A percentile compares a stretch with the other conserved stretches of the same genome.
Evolutionary conservation across 2,113 vertebrate genomes (phyloP).

Genomic region (Pimephales promelas): DNA sequence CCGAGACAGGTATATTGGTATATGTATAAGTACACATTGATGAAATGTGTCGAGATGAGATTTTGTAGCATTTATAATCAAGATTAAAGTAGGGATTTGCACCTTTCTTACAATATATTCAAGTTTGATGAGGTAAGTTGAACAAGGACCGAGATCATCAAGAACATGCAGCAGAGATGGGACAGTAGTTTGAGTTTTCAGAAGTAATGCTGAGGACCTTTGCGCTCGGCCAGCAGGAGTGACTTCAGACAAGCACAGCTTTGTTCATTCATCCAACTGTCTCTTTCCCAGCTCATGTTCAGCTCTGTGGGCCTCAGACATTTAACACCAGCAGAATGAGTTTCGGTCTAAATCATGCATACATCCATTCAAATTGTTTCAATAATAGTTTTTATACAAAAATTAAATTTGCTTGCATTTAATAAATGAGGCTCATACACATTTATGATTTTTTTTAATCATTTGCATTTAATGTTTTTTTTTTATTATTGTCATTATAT

Average conservation of each 20-base stretch:
- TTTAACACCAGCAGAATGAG: background rate
- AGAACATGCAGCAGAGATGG: no score
- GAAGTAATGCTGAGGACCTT: background rate
- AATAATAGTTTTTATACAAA: background rate
- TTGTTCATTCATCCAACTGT: conserved; percentile 8
- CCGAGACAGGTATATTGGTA: no score
- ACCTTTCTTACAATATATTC: no score
- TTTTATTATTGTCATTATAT: no score
- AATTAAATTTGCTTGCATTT: background rate
- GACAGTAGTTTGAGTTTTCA: no score
- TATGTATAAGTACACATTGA: no score
- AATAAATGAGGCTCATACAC: background rate
- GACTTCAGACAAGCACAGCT: background rate
- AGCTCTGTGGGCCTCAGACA: background rate
- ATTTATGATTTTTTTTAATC: background rate
- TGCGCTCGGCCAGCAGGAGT: background rate
- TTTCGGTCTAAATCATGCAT: background rate
- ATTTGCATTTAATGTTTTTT: no score
- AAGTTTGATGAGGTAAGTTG: no score
- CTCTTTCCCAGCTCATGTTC: background rate
- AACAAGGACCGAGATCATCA: no score
- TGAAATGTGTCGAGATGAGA: no score
- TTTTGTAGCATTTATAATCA: no score
- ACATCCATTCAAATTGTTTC: background rate
- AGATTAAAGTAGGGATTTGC: no score